phyloP scores from a whole-genome alignment of 2,113 vertebrate genomes.

The Narcine bancroftii region DNA sequence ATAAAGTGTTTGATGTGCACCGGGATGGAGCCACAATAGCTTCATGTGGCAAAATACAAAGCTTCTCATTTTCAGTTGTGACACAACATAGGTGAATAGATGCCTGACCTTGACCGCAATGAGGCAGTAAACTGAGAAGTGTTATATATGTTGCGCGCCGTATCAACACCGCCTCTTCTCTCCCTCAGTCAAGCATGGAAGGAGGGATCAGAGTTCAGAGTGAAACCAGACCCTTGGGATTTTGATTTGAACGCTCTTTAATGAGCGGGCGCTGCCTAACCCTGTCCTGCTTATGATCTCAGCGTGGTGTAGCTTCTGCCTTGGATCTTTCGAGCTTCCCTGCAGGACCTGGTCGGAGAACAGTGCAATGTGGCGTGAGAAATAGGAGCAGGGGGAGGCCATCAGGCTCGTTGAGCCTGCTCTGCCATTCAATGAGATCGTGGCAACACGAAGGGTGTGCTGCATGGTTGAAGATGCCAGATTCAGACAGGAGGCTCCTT shows the following conservation, averaged over 20 bases:
- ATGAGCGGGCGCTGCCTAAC: background rate
- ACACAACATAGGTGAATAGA: background rate
- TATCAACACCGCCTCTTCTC: background rate
- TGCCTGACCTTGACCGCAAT: background rate
- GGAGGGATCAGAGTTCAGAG: background rate
- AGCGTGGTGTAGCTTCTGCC: background rate
- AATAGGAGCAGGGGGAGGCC: no score
- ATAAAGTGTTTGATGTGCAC: constrained; percentile 1
- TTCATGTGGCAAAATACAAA: background rate
- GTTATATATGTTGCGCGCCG: background rate
- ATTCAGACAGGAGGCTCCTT: no score
- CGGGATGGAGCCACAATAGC: background rate
- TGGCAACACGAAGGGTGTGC: background rate
- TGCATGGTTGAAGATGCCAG: background rate
- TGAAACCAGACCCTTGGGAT: background rate
- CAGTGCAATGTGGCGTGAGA: no score
- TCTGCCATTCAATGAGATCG: no score
- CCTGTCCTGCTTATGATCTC: background rate
- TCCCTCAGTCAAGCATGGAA: background rate
- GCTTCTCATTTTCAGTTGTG: background rate
- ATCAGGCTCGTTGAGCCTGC: no score
- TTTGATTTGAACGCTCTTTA: background rate
- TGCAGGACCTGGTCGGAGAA: no score
- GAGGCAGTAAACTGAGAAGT: background rate
- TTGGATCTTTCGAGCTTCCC: background rate